Evolutionary conservation across 2,113 vertebrate genomes (phyloP), one percentile per base, ranked within the genome.

Genomic region (Australoheros scitulus): DNA sequence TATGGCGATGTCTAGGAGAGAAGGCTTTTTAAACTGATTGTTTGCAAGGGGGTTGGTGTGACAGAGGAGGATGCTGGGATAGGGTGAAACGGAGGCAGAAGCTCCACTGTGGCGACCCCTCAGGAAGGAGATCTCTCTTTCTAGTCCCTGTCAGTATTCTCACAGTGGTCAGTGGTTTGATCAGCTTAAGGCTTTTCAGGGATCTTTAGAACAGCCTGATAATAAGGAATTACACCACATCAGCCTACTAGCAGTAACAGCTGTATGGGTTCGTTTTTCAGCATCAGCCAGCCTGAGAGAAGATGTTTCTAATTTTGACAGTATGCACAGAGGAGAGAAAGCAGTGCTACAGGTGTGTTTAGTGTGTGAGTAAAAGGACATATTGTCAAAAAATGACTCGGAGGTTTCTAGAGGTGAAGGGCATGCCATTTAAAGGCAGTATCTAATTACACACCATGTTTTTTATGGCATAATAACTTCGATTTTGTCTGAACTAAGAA

Each of bases 341-440:
- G 38, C 38, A 41, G 38, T 11, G 9, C 6, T 41, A 41, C 3
- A 41, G 38, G 6, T 41, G 2, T 41, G 38, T 41, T 36, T 36
- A 36, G 38, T 41, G 38, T 41, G 41, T 43, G 38, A 41, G 10
- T 11, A 10, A 64, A 64, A 24, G 36, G 7, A 5, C 36, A 36
- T 64, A 41, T 2, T 5, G 13, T 64, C 14, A 64, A 64, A 64
- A 36, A 64, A 24, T 0, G 41, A 64, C 1, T 41, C 32, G 1
- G 8, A 41, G 10, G 38, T 41, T 41, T 41, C 38, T 41, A 3
- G 9, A 41, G 38, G 10, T 11, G 38, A 3, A 11, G 0, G 0
- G 9, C 38, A 64, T 64, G 0, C 61, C 0, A 64, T 2, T 4
- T 0, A 43, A 65, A 65, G 36, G n/a, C 34, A 41, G n/a, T 65